Evolutionary conservation across 2,797 vertebrate genomes (phyloP).

Genomic region (Chaunax sp.): DNA sequence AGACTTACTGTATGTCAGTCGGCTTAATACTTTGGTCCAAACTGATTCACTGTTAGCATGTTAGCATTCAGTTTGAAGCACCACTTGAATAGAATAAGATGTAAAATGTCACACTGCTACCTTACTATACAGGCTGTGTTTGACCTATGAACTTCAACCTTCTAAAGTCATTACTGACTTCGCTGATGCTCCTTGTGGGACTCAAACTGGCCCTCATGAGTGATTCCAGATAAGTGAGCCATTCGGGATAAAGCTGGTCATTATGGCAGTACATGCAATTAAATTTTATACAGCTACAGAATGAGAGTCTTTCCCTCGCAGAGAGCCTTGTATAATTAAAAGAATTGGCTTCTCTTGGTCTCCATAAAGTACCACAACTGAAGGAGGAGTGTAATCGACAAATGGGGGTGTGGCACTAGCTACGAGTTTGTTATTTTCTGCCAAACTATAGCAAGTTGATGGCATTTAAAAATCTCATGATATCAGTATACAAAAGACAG

Average conservation of each 20-base stretch:
- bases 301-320: neutral
- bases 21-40: neutral
- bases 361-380: constrained; percentile 3
- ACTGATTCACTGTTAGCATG: neutral
- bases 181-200: too few relatives aligned
- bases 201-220: neutral
- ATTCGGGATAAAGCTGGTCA: neutral
- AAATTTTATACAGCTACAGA: neutral
- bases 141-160: too few relatives aligned
- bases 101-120: too few relatives aligned
- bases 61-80: neutral
- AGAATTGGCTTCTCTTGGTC: too few relatives aligned
- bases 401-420: neutral
- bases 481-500: constrained; percentile 17
- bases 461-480: constrained; percentile 32
- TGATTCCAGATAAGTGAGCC: constrained; percentile 23
- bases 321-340: constrained; percentile 2
- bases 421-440: constrained; percentile 5
- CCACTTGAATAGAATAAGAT: neutral
- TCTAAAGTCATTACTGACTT: too few relatives aligned
- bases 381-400: neutral
- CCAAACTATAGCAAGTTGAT: constrained; percentile 1
- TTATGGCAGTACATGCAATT: constrained; percentile 2
- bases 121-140: too few relatives aligned
- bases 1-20: neutral